Percentiles rank a stretch among this genome's conserved stretches.
Conservation (phyloP, 2,797 vertebrate species). For the Crenichthys baileyi region DNA sequence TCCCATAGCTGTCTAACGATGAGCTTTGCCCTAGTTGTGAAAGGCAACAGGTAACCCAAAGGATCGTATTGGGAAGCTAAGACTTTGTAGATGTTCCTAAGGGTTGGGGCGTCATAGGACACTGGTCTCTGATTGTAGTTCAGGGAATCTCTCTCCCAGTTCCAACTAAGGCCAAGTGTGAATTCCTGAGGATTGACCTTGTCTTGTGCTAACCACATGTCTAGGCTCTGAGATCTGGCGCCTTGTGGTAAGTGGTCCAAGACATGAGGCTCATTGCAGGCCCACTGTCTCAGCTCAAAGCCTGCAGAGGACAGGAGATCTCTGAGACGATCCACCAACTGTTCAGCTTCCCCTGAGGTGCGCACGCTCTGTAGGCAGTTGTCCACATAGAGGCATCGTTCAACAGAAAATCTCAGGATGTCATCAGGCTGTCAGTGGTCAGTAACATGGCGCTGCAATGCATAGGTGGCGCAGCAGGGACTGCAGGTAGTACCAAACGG, state of each 20-base stretch:
- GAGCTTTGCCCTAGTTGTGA: background rate
- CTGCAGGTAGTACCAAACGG: slow-evolving; percentile 1
- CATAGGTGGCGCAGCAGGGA: background rate
- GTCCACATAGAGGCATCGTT: background rate
- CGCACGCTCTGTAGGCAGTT: background rate
- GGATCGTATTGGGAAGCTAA: background rate
- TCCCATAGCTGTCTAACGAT: background rate
- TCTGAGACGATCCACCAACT: background rate
- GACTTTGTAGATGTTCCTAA: too few species aligned
- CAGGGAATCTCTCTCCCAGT: background rate
- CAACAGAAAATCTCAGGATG: background rate
- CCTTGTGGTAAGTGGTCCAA: background rate
- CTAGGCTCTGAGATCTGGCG: too few species aligned
- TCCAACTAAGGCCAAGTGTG: background rate
- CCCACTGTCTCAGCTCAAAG: slow-evolving; percentile 1
- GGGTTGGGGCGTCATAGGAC: background rate
- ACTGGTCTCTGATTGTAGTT: too few species aligned
- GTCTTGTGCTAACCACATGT: background rate
- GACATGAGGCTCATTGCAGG: background rate
- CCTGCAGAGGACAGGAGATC: background rate
- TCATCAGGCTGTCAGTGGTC: background rate
- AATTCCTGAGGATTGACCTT: background rate
- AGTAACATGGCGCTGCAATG: background rate
- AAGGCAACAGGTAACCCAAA: background rate
- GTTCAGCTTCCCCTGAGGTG: background rate